Base-by-base conservation (phyloP, 2,797 vertebrate species). In the Chanos chanos region DNA sequence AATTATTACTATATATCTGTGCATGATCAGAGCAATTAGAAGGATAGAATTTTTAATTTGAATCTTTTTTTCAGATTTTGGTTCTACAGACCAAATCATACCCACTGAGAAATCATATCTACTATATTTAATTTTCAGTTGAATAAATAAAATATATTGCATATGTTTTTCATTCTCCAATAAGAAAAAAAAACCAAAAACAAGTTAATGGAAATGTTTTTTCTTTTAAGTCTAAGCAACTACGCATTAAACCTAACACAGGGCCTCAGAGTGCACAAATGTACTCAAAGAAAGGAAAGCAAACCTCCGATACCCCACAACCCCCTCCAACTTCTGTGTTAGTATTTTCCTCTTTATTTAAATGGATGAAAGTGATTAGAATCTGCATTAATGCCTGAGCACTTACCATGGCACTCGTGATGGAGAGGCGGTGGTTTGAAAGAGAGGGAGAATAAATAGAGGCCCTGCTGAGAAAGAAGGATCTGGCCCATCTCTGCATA, bases 361-460 rank as follows among this genome's bases (percentile, higher is more conserved):
- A 66, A 51, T 54, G 64, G 48, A 60, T 43, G 49, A 66, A 66
- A 66, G 54, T 15, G 47, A 66, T 53, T 60, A 66, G 60, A 66
- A 66, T 47, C 64, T 40, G 41, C 49, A 60, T 34, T 60, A 53
- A 59, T 66, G 43, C 21, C 25, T 45, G 47, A 54, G 56, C 56
- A 60, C 56, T 60, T 68, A 49, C 58, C 59, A 43, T n/a, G 21
- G 30, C 27, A 51, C 34, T 50, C 12, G 25, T 61, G 65, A 67
- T 33, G 43, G 40, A 66, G 50, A 60, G 49, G 30, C 15, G 61
- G 8, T 9, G 18, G 80, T 83, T 80, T 83, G 54, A n/a, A 22
- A 19, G 48, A 51, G 13, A 31, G 28, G 31, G 15, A 33, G 18
- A 61, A 31, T 50, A 37, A 61, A 31, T 33, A 40, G 16, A 49